Percentiles rank a stretch among this genome's conserved stretches.
Conservation (phyloP, 1,140 invertebrate genomes). For the Plutomurus gul region DNA sequence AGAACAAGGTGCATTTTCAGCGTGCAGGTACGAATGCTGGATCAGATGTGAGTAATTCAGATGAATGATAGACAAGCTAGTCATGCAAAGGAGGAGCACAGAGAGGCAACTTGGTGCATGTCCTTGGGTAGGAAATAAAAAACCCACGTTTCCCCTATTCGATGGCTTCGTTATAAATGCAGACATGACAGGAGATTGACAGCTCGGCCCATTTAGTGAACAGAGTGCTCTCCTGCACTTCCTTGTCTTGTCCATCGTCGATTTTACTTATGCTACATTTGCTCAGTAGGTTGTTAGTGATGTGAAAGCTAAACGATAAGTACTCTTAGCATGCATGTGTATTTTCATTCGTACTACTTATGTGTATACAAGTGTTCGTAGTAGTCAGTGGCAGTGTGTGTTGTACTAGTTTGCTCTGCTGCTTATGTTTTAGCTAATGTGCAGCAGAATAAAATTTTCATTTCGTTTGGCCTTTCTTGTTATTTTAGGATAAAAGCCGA, state of each 20-base stretch:
- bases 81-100: too few species aligned
- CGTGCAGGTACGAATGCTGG: too few species aligned
- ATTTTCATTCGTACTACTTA: not conserved
- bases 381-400: not conserved
- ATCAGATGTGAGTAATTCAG: too few species aligned
- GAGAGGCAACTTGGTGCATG: too few species aligned
- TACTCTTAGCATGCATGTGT: not conserved
- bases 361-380: not conserved
- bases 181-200: constrained; percentile 29
- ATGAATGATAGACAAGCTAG: too few species aligned
- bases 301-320: not conserved
- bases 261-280: not conserved
- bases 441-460: not conserved
- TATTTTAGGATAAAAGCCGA: constrained; percentile 4
- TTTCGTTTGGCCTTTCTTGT: not conserved
- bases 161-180: constrained; percentile 9
- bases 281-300: not conserved
- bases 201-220: constrained; percentile 24
- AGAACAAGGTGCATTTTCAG: too few species aligned
- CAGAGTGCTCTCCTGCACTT: not conserved
- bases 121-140: not conserved
- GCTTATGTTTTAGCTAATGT: not conserved
- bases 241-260: constrained; percentile 25
- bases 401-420: not conserved
- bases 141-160: not conserved